Percentiles rank a stretch among this genome's conserved stretches.
These are phyloP conservation scores for Nesidiocoris tenuis DNA, from an alignment of 2,888 invertebrate species.

Conservation along the genomic window DNA sequence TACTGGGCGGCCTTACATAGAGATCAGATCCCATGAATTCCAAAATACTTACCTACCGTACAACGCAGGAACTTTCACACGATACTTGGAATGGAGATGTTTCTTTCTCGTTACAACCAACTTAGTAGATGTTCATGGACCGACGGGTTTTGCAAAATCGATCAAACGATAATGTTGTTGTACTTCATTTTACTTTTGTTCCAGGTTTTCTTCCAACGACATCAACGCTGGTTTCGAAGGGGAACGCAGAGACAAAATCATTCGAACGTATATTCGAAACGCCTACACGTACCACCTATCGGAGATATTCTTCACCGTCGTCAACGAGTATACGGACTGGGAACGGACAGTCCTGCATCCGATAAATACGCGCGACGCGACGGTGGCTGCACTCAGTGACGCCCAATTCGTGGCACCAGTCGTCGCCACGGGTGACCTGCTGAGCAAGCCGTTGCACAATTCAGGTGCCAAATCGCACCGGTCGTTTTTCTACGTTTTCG, in stretches of 20 bases:
- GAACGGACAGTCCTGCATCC: conserved; percentile 86
- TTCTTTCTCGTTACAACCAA: too few relatives aligned
- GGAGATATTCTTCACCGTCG: conserved; percentile 88
- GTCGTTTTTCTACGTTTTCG: conserved; percentile 87
- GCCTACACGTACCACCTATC: conserved; percentile 93
- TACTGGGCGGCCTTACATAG: too few relatives aligned
- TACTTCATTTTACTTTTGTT: too few relatives aligned
- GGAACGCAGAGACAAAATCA: conserved; percentile 70
- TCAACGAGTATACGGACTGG: conserved; percentile 98
- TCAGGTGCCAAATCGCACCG: conserved; percentile 56
- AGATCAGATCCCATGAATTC: too few relatives aligned
- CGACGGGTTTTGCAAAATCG: too few relatives aligned
- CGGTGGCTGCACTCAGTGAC: conserved; percentile 88
- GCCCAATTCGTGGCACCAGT: conserved; percentile 91
- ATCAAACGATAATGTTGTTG: too few relatives aligned
- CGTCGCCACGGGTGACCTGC: conserved; percentile 78
- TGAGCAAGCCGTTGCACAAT: conserved; percentile 66
- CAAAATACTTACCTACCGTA: too few relatives aligned
- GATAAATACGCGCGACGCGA: conserved; percentile 82
- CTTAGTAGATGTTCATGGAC: too few relatives aligned
- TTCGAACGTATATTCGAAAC: conserved; percentile 86
- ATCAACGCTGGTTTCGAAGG: conserved; percentile 75
- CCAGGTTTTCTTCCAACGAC: conserved; percentile 49
- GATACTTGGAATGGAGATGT: too few relatives aligned
- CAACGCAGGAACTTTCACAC: too few relatives aligned